These are phyloP conservation scores for Monopterus albus DNA, from an alignment of 2,113 vertebrate genomes.

Conservation along the genomic window DNA sequence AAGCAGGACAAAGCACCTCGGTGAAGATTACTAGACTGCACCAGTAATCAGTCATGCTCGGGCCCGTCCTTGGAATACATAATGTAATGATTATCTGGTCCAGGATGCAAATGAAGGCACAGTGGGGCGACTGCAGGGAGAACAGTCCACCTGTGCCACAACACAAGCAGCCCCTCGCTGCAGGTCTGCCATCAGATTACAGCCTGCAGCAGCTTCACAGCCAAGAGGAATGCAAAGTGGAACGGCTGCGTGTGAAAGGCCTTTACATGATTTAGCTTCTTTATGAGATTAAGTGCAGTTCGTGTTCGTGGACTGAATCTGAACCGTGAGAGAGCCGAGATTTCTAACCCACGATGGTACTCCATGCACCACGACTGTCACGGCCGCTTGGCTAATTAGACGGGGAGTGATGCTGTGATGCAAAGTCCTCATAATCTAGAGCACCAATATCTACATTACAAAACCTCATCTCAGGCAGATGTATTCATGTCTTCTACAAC, in stretches of 20 bases:
- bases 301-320: neutral
- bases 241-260: neutral
- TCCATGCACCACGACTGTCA: conserved; percentile 33
- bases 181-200: conserved; percentile 34
- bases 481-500: no score
- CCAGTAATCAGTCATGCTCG: conserved; percentile 60
- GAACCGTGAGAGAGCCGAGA: neutral
- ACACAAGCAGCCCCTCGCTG: neutral
- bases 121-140: conserved; percentile 40
- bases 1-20: conserved; percentile 57
- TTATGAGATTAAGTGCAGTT: neutral
- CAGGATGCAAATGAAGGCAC: conserved; percentile 55
- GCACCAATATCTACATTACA: no score
- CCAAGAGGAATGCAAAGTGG: neutral
- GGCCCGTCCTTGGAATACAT: conserved; percentile 66
- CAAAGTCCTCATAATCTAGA: no score
- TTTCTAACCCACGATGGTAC: no score
- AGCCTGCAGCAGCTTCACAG: neutral
- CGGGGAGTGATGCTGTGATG: no score
- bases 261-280: neutral
- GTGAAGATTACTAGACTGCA: conserved; percentile 59
- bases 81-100: conserved; percentile 70
- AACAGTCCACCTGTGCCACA: conserved; percentile 33
- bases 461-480: no score
- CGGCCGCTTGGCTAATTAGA: no score